Evolutionary conservation across 2,797 vertebrate species (phyloP).

Genomic region (Macroramphosus scolopax): DNA sequence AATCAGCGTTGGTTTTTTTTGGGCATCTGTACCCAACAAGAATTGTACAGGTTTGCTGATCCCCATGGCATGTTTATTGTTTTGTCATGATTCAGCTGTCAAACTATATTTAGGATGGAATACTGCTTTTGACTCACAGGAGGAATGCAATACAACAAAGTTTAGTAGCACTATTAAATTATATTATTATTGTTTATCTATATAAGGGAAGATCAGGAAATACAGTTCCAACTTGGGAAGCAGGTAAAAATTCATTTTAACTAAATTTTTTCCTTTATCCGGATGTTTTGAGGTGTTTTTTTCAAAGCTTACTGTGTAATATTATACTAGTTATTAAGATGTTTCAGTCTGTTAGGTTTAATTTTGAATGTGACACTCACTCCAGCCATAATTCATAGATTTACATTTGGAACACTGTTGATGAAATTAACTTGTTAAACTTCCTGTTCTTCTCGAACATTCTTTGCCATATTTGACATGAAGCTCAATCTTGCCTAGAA

Average conservation of each 20-base stretch:
- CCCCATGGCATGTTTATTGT: background rate
- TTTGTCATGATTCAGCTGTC: constrained; percentile 18
- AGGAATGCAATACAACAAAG: background rate
- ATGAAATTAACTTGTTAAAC: background rate
- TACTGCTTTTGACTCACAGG: background rate
- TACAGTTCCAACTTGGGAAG: background rate
- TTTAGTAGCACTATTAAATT: too few species aligned
- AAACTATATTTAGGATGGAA: background rate
- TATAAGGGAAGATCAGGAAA: background rate
- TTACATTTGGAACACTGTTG: background rate
- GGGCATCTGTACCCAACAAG: constrained; percentile 14
- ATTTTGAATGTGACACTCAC: constrained; percentile 3
- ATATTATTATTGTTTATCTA: too few species aligned
- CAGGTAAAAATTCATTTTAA: background rate
- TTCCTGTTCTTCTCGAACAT: too few species aligned
- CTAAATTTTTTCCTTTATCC: too few species aligned
- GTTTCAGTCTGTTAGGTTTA: too few species aligned
- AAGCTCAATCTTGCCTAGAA: too few species aligned
- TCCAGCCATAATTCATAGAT: background rate
- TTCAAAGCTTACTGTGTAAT: too few species aligned
- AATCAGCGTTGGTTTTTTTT: constrained; percentile 24
- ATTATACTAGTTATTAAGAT: too few species aligned
- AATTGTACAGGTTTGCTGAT: too few species aligned
- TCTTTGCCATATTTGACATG: too few species aligned
- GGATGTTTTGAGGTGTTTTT: constrained; percentile 21